These are phyloP conservation scores for Phylloscopus collybita DNA, from an alignment of 2,797 vertebrate species.

Conservation along the genomic window DNA sequence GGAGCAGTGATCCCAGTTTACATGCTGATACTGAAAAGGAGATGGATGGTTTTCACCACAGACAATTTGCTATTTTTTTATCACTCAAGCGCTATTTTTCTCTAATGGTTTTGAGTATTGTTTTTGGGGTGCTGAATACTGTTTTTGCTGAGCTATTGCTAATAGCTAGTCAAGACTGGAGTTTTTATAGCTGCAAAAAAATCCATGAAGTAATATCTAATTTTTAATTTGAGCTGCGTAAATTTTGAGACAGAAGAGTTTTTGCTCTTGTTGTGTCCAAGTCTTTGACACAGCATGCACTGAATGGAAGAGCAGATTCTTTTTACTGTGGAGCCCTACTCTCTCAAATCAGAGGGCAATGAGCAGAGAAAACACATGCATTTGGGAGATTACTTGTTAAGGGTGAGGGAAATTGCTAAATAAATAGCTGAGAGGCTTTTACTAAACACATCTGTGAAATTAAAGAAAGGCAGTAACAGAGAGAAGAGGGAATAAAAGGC, in stretches of 20 bases:
- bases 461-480: background rate
- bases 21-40: background rate
- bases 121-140: background rate
- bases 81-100: background rate
- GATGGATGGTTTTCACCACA: background rate
- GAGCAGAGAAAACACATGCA: background rate
- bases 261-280: background rate
- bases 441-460: background rate
- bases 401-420: background rate
- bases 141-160: background rate
- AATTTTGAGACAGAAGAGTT: background rate
- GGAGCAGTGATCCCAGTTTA: background rate
- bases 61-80: background rate
- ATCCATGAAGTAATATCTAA: background rate
- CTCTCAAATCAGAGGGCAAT: background rate
- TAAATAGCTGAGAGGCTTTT: background rate
- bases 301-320: background rate
- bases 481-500: background rate
- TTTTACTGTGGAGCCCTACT: background rate
- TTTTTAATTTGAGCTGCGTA: background rate
- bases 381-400: background rate
- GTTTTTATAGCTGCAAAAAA: background rate
- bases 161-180: background rate
- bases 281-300: accelerated
- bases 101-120: background rate